These are phyloP conservation scores for Proisotoma minuta DNA, from an alignment of 2,888 invertebrate species.

Conservation along the genomic window DNA sequence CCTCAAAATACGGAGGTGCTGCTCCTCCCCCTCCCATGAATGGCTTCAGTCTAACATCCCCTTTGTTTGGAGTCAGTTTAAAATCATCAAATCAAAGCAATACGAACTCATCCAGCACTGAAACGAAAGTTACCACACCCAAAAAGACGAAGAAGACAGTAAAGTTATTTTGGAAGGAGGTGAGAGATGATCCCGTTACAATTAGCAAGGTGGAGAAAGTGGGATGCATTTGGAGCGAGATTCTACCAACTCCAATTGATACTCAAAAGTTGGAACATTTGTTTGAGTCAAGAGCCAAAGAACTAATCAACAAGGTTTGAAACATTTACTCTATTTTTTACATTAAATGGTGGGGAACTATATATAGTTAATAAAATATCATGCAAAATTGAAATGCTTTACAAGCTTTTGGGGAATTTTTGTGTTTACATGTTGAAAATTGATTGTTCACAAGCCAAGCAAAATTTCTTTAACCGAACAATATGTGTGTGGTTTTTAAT, in stretches of 20 bases:
- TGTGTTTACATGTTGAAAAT: no score
- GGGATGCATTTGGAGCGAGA: conserved; percentile 77
- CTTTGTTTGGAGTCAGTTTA: conserved; percentile 51
- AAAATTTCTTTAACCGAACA: no score
- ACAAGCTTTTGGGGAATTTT: no score
- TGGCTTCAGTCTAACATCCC: conserved; percentile 44
- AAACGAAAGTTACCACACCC: conserved; percentile 53
- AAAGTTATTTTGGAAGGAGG: conserved; percentile 96
- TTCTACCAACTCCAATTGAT: conserved; percentile 78
- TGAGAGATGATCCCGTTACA: conserved; percentile 70
- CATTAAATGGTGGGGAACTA: no score
- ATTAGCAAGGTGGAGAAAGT: conserved; percentile 55
- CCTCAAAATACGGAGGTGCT: conserved; percentile 50
- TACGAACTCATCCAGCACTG: conserved; percentile 47
- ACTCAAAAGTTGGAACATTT: conserved; percentile 89
- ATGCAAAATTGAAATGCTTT: no score
- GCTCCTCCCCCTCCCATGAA: conserved; percentile 48
- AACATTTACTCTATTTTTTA: no score
- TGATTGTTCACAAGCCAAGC: no score
- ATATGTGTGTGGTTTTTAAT: no score
- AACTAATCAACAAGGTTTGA: conserved; percentile 84
- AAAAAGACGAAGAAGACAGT: conserved; percentile 94
- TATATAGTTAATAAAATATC: background rate
- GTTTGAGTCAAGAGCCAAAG: conserved; percentile 94
- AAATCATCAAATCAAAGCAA: conserved; percentile 48